Conservation (phyloP, 2,113 vertebrate genomes). For the Chlamydotis undulata region DNA sequence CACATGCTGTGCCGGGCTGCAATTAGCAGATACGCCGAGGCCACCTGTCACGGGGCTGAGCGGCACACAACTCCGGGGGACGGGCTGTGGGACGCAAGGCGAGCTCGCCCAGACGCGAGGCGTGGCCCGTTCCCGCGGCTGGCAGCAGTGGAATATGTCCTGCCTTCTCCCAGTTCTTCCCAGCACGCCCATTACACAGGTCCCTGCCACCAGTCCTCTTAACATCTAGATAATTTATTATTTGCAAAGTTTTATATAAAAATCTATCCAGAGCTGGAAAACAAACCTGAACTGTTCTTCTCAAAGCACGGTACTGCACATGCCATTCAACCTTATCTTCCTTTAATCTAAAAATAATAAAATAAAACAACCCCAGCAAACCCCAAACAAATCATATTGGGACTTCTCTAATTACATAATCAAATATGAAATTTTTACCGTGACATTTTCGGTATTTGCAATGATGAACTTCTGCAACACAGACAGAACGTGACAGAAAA, state of each 20-base stretch:
- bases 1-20: neutral
- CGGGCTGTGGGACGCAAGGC: neutral
- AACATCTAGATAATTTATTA: neutral
- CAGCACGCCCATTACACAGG: too few relatives aligned
- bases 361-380: neutral
- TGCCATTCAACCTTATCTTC: neutral
- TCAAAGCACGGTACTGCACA: neutral
- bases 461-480: neutral
- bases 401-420: slow-evolving; percentile 10
- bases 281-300: neutral
- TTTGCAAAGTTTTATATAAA: neutral
- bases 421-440: neutral
- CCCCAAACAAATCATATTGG: neutral
- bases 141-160: neutral
- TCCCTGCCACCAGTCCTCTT: neutral
- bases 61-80: neutral
- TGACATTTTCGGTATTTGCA: neutral
- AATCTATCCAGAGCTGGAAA: neutral
- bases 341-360: neutral
- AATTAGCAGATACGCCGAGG: neutral
- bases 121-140: neutral
- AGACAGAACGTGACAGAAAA: neutral
- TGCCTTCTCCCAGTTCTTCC: neutral
- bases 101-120: neutral
- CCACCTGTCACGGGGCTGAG: neutral